Conservation (phyloP, 2,797 vertebrate genomes). For the Columba guinea region DNA sequence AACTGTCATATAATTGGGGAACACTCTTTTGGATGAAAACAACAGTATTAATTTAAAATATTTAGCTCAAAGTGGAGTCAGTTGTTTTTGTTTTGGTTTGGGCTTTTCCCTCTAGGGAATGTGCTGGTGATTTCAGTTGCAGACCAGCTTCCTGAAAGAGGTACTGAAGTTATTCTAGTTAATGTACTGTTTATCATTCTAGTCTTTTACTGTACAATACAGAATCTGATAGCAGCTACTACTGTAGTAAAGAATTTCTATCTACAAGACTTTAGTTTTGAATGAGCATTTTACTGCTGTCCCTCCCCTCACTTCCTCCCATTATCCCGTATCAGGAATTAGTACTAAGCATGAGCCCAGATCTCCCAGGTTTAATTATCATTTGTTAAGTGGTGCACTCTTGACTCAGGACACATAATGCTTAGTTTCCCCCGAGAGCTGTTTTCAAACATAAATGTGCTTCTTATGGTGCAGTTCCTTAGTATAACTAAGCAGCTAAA, state of each 20-base stretch:
- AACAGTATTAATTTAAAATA: not conserved
- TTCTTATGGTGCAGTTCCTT: not conserved
- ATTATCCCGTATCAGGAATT: not conserved
- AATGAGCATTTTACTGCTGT: not conserved
- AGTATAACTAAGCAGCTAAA: not conserved
- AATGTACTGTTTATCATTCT: not conserved
- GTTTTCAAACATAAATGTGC: not conserved
- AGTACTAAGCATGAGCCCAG: not conserved
- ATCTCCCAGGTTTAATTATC: not conserved
- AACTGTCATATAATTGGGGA: not conserved
- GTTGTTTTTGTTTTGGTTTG: not conserved
- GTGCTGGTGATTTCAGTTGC: not conserved
- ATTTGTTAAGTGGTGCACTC: not conserved
- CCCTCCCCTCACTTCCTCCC: not conserved
- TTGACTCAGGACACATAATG: not conserved
- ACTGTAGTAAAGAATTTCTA: not conserved
- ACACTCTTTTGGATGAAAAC: not conserved
- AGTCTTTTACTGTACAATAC: not conserved
- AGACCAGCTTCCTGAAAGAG: not conserved
- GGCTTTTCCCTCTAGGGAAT: not conserved
- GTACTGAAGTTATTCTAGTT: not conserved
- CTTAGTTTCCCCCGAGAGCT: not conserved
- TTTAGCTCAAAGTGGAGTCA: not conserved
- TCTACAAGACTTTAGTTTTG: not conserved
- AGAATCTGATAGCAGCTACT: not conserved